A percentile compares a stretch with the other conserved stretches of the same genome.
phyloP scores from a whole-genome alignment of 1,140 invertebrate species.

The Cryptotermes secundus region DNA sequence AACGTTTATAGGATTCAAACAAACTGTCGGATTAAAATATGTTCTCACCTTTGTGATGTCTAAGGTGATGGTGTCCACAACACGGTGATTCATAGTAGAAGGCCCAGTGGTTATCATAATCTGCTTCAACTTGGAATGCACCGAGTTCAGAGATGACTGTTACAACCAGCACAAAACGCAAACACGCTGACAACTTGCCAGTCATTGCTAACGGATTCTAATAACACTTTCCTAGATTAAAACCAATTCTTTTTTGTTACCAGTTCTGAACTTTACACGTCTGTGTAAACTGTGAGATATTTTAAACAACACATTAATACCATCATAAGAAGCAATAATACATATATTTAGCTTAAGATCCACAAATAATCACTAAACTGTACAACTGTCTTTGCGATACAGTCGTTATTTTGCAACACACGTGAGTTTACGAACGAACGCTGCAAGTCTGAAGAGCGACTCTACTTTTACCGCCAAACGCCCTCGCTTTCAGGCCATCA shows the following conservation, averaged over 20 bases:
- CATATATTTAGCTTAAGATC: background rate
- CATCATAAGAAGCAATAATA: background rate
- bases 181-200: background rate
- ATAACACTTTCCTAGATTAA: background rate
- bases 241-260: background rate
- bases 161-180: conserved; percentile 11
- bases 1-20: background rate
- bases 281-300: background rate
- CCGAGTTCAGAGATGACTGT: conserved; percentile 24
- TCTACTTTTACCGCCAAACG: background rate
- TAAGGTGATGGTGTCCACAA: conserved; percentile 28
- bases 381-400: background rate
- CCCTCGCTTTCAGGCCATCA: background rate
- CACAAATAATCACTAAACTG: background rate
- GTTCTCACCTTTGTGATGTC: conserved; percentile 29
- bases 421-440: background rate
- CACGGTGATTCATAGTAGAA: conserved; percentile 31
- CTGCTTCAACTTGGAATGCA: conserved; percentile 23
- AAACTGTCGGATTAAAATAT: background rate
- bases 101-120: conserved; percentile 28
- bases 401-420: background rate
- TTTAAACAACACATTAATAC: background rate
- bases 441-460: background rate
- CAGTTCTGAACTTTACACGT: background rate
- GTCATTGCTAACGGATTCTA: background rate